Evolutionary conservation across 1,140 invertebrate species (phyloP), one percentile per base, ranked within the genome.

Genomic region (Eurosta solidaginis): DNA sequence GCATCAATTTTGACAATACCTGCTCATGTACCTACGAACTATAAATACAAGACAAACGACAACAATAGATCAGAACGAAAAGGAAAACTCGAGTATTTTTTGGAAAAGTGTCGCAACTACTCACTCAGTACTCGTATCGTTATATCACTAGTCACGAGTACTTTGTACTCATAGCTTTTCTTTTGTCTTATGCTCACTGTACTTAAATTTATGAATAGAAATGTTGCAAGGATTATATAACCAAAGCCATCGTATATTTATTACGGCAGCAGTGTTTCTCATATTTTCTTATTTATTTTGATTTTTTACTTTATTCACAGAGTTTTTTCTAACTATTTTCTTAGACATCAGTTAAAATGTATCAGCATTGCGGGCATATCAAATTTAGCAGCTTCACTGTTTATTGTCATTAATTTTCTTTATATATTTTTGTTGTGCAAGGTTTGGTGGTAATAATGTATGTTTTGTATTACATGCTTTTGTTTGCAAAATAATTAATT

Each of bases 281-380:
- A 20, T 20, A 68, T 68, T 68, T 33, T 68, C 40, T 36, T 68
- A n/a, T 40, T 14, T 7, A 20, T 2, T 68, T 63, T 36, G 54
- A 12, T 42, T 40, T 20, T 20, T 36, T 40, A 10, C 59, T 22
- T 14, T 47, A 1, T 68, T 68, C 4, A 1, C 40, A 20, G 17
- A 68, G 36, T 68, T 68, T 68, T 33, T 68, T 22, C 6, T 6
- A 10, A n/a, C 59, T 33, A 40, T 68, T 68, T 68, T 42, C 59
- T 36, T 68, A 40, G 59, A 29, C 59, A 68, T 68, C 36, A 68
- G 40, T 68, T 68, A 68, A 14, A n/a, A 33, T 68, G 59, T 68
- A 68, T 68, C 59, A 68, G 59, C 59, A 68, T 68, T 68, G 59
- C 59, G 40, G 59, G 59, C 59, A 68, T 68, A 17, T 68, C 59